phyloP scores from a whole-genome alignment of 2,113 vertebrate genomes.

The Meleagris gallopavo region DNA sequence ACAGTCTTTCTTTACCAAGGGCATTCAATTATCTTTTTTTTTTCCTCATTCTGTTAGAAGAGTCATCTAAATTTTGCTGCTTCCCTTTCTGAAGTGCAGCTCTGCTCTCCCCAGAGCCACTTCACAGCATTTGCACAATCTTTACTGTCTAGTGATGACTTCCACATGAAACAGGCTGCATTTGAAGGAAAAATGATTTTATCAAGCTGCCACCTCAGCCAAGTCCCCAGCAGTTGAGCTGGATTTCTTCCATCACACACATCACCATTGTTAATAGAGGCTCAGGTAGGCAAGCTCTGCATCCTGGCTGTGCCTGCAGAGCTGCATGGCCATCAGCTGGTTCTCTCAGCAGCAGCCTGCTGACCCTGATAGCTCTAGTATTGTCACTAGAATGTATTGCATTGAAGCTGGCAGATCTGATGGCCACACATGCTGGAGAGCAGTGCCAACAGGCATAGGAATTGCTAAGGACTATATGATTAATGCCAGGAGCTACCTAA shows the following conservation, averaged over 20 bases:
- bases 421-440: not conserved
- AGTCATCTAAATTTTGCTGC: not conserved
- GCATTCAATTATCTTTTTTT: not conserved
- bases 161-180: not conserved
- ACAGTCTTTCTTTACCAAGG: not conserved
- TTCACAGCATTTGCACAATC: not conserved
- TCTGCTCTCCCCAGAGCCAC: not conserved
- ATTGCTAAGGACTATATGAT: not conserved
- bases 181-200: conserved; percentile 19
- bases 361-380: not conserved
- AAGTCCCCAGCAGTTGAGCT: not conserved
- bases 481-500: not conserved
- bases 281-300: not conserved
- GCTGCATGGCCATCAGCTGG: not conserved
- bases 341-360: not conserved
- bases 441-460: not conserved
- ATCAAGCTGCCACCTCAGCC: not conserved
- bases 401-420: not conserved
- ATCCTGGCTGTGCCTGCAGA: not conserved
- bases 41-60: not conserved
- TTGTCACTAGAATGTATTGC: not conserved
- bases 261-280: not conserved
- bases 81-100: not conserved
- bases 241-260: not conserved
- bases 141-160: not conserved